phyloP scores from a whole-genome alignment of 1,140 invertebrate species.

The Panagrolaimus sp. region DNA sequence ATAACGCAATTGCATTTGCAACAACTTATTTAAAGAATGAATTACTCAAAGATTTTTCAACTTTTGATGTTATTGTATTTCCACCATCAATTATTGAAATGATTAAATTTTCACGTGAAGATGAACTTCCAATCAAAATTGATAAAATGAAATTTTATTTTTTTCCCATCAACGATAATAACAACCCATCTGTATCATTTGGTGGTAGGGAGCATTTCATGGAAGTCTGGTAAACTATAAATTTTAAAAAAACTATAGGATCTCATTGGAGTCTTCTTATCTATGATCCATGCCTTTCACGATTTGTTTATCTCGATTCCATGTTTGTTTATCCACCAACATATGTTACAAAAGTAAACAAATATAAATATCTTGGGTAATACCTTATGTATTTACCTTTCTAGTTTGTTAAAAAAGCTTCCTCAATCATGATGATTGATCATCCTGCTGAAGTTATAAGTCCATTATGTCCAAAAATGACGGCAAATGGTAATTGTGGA shows the following conservation, averaged over 20 bases:
- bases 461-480: conserved; percentile 4
- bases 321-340: background rate
- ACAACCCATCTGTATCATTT: background rate
- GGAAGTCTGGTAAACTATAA: too few relatives aligned
- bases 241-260: too few relatives aligned
- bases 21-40: background rate
- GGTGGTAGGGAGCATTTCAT: background rate
- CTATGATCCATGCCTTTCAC: background rate
- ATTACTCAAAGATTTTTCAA: background rate
- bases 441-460: background rate
- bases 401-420: background rate
- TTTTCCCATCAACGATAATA: conserved; percentile 7
- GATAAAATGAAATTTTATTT: background rate
- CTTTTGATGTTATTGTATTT: background rate
- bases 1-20: background rate
- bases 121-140: background rate
- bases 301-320: conserved; percentile 1
- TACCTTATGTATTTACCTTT: background rate
- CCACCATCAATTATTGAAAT: background rate
- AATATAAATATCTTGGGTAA: background rate
- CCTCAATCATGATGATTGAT: background rate
- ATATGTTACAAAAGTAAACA: background rate
- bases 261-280: background rate
- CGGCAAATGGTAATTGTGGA: background rate
- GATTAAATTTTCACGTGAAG: background rate